Evolutionary conservation across 37 sponge, comb jelly and placozoan genomes (phyloP), one percentile per base, ranked within the genome.

Genomic region (Agelas oroides): DNA sequence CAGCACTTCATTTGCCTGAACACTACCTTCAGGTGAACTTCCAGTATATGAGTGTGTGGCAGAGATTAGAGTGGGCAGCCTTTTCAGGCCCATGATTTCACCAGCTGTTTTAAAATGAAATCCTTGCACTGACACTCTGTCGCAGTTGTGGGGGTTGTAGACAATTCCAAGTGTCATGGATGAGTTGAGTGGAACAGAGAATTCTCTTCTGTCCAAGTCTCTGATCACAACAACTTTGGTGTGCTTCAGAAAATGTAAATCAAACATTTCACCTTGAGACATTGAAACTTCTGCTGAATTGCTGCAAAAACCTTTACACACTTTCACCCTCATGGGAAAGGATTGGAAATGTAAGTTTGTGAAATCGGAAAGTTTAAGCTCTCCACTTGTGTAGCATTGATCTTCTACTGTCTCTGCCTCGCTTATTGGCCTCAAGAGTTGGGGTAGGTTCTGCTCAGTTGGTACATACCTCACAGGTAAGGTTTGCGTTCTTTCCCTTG

Each of bases 191-290:
- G 87, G 87, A 19, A 86, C 73, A 34, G 54, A 39, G 52, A 72
- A 86, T 55, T 61, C 27, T 1, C 28, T 56, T 20, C 33, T 28
- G 18, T 72, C 62, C 11, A 27, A 27, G 55, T 78, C 72, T 30
- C 17, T 46, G 59, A 86, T 60, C 1, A 32, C 72, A 0, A 79
- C 73, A 5, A 70, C 79, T 23, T 78, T 86, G 36, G 80, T 79
- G 27, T 86, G 71, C 19, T 72, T 54, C 30, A 86, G 27, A 53
- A 86, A 86, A 36, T 86, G 87, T n/a, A 86, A 66, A 71, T 78
- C 66, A 68, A 86, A 79, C 65, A 70, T 24, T 46, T 86, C 87
- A 20, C 87, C 87, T 62, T 71, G 67, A 18, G 87, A 86, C 8
- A 86, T 25, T 0, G 73, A 63, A 13, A 34, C 66, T 59, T 68